These are phyloP conservation scores for Eulemur albifrons DNA, from an alignment of 2,797 vertebrate species.

Conservation along the genomic window DNA sequence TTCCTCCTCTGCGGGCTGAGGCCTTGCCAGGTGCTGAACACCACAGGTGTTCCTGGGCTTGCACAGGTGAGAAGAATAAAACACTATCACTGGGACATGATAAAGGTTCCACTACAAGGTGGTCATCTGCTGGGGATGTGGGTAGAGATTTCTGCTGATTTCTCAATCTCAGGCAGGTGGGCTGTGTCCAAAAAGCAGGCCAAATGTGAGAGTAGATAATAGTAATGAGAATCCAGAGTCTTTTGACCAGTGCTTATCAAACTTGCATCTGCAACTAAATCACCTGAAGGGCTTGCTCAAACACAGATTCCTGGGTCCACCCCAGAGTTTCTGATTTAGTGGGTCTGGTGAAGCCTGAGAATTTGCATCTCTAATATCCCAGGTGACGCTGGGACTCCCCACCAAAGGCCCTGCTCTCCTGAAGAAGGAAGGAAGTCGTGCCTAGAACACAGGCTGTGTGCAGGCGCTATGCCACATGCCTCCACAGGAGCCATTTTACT, in stretches of 20 bases:
- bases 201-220: neutral
- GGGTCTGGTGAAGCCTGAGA: neutral
- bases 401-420: neutral
- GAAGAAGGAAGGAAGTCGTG: neutral
- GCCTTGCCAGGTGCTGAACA: neutral
- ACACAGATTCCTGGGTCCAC: neutral
- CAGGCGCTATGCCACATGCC: neutral
- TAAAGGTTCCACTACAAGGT: neutral
- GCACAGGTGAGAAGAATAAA: conserved; percentile 34
- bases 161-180: neutral
- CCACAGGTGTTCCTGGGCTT: neutral
- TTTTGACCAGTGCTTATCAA: neutral
- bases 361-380: neutral
- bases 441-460: neutral
- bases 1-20: neutral
- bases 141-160: neutral
- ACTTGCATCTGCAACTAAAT: neutral
- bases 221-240: neutral
- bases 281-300: neutral
- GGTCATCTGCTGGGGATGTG: neutral
- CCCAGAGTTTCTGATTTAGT: neutral
- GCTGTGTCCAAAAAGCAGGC: neutral
- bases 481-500: neutral
- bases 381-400: neutral
- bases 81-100: neutral